A percentile compares a stretch with the other conserved stretches of the same genome.
Evolutionary conservation across 2,888 invertebrate species (phyloP).

Genomic region (Eustalomyia histrio): DNA sequence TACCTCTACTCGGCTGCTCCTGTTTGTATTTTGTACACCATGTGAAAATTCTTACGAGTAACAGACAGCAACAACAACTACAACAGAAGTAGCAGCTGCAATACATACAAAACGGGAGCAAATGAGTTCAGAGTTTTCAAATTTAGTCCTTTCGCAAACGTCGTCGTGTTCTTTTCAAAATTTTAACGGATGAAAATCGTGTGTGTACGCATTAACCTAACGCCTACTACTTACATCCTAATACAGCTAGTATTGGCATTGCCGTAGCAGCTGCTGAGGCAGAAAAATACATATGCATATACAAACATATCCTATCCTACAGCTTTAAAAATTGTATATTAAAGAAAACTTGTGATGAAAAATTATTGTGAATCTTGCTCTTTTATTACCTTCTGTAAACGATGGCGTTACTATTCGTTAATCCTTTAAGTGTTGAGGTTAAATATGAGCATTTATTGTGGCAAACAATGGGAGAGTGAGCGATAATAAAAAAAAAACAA

Average conservation of each 20-base stretch:
- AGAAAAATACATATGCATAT: not conserved
- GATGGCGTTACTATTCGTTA: slow-evolving; percentile 16
- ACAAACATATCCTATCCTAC: not conserved
- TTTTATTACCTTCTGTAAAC: slow-evolving; percentile 1
- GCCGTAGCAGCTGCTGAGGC: slow-evolving; percentile 10
- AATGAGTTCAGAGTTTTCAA: slow-evolving; percentile 66
- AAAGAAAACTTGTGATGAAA: slow-evolving; percentile 18
- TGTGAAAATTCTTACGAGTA: slow-evolving; percentile 65
- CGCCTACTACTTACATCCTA: slow-evolving; percentile 40
- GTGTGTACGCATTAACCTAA: slow-evolving; percentile 52
- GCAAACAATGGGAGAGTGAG: slow-evolving; percentile 2
- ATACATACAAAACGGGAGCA: slow-evolving; percentile 63
- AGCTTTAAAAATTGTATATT: slow-evolving; percentile 1
- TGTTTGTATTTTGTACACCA: slow-evolving; percentile 41
- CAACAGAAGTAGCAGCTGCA: slow-evolving; percentile 18
- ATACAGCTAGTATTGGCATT: slow-evolving; percentile 12
- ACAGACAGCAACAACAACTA: slow-evolving; percentile 28
- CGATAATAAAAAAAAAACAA: slow-evolving; percentile 4
- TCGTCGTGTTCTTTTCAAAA: slow-evolving; percentile 73
- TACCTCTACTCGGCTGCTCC: slow-evolving; percentile 53
- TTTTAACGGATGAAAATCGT: slow-evolving; percentile 59
- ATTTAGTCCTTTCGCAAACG: slow-evolving; percentile 77
- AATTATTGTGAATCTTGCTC: slow-evolving; percentile 21
- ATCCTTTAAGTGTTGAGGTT: slow-evolving; percentile 25
- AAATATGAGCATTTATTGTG: slow-evolving; percentile 15